Evolutionary conservation across 2,113 vertebrate species (phyloP), one percentile per base, ranked within the genome.

Genomic region (Stegostoma tigrinum): DNA sequence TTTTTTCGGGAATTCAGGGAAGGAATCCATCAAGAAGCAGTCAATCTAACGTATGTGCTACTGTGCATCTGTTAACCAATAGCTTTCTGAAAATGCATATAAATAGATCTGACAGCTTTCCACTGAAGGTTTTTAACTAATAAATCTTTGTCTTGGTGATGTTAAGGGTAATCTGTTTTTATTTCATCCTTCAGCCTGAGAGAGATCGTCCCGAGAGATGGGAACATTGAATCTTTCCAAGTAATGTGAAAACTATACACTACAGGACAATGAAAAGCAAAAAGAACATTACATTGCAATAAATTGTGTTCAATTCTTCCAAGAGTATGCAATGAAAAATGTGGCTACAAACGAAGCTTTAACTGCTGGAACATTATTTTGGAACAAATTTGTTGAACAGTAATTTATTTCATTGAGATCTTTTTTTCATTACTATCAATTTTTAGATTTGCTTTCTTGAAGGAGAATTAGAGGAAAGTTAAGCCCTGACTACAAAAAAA

Each of bases 91-190:
- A 95, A 93, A 95, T 70, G 94, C 67, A 95, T 72, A 75, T 95
- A 95, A 72, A 72, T 95, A 72, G 30, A 95, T 95, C 42, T 95
- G 94, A 95, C 67, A 95, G 68, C 94, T 52, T 95, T 95, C 94
- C 38, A 34, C 94, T 72, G 94, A 75, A 95, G 38, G 67, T 72
- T 95, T 94, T 95, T 72, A 72, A 95, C 94, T 95, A 70, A 95
- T 95, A 95, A 75, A 95, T 72, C 94, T 52, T 95, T 48, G 45
- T 3, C 3, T 70, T 19, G 67, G 67, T 95, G 68, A 95, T 72
- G 67, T 95, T 95, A 75, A 52, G 45, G 68, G 94, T 72, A 70
- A 95, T 95, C 94, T 75, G 45, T 95, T 95, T 72, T 93, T 93
- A 38, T 5, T 66, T 61, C 64, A 38, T 48, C 45, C 45, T 72